Evolutionary conservation across 2,797 vertebrate genomes (phyloP), one percentile per base, ranked within the genome.

Genomic region (Eidolon dupreanum): DNA sequence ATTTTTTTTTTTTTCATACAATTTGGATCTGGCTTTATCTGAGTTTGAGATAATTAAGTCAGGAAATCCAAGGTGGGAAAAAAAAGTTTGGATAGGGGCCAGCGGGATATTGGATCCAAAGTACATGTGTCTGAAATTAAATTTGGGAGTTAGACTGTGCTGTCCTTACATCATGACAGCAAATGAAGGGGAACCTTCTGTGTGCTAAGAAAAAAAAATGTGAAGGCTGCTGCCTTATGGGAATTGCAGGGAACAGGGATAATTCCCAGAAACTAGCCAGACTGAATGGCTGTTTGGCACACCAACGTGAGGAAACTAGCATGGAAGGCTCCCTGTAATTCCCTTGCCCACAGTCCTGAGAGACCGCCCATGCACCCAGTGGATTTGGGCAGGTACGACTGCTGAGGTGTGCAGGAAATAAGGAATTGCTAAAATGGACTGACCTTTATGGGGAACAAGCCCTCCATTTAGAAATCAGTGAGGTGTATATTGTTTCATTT

Each of bases 61-160:
- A 97, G 92, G 95, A 97, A 96, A 97, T 97, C 61, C 93, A 93
- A 96, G 57, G 78, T 81, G 61, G 22, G 24, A 57, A 51, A 71
- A 77, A 65, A 26, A 55, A 31, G 0, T 36, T 91, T 95, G 96
- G 86, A 95, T 8, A 95, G 26, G 20, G 46, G 75, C 97, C 97
- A 97, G 91, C 28, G 89, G 70, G 79, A 94, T 96, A 95, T 93
- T 90, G 97, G 93, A 96, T 97, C 78, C 95, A 90, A 89, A 61
- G 92, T 93, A 95, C 96, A 97, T 97, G 96, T 96, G 97, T 97
- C 96, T 97, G 94, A 97, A 97, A 97, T 97, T 97, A 97, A 96
- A 97, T 92, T 88, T 95, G 82, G 78, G 85, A 93, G 92, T 94
- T 87, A 87, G 94, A 84, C 79, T 83, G 26, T n/a, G 38, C 82